These are phyloP conservation scores for Solea solea DNA, from an alignment of 2,113 vertebrate genomes.

Conservation along the genomic window DNA sequence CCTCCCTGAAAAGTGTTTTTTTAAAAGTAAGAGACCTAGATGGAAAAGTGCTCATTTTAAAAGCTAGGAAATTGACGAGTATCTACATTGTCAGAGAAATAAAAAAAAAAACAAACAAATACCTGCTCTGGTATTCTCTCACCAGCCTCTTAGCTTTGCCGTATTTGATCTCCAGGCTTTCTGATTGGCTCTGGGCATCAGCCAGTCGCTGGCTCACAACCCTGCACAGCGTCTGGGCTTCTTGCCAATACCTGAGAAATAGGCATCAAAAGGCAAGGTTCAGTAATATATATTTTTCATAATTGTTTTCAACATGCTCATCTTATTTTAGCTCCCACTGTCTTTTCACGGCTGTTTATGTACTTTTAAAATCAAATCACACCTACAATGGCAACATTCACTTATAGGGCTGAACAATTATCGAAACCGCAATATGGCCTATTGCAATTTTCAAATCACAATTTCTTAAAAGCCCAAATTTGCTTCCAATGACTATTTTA, in stretches of 20 bases:
- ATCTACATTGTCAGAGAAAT: neutral
- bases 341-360: too few species aligned
- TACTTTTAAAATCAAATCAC: too few species aligned
- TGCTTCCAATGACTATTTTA: too few species aligned
- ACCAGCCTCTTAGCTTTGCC: conserved; percentile 87
- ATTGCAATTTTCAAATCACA: too few species aligned
- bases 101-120: conserved; percentile 10
- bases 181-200: conserved; percentile 89
- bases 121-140: conserved; percentile 90
- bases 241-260: conserved; percentile 86
- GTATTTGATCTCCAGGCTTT: conserved; percentile 90
- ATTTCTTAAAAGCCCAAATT: too few species aligned
- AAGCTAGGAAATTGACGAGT: neutral
- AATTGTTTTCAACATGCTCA: conserved; percentile 9
- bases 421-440: too few species aligned
- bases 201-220: conserved; percentile 89
- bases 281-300: conserved; percentile 5
- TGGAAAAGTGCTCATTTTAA: too few species aligned
- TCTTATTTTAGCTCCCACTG: neutral
- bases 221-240: conserved; percentile 90
- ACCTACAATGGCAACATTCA: too few species aligned
- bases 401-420: too few species aligned
- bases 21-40: neutral
- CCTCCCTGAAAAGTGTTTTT: conserved; percentile 68
- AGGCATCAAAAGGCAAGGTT: conserved; percentile 12